Conservation (phyloP, 2,888 invertebrate genomes). For the Melolontha melolontha region DNA sequence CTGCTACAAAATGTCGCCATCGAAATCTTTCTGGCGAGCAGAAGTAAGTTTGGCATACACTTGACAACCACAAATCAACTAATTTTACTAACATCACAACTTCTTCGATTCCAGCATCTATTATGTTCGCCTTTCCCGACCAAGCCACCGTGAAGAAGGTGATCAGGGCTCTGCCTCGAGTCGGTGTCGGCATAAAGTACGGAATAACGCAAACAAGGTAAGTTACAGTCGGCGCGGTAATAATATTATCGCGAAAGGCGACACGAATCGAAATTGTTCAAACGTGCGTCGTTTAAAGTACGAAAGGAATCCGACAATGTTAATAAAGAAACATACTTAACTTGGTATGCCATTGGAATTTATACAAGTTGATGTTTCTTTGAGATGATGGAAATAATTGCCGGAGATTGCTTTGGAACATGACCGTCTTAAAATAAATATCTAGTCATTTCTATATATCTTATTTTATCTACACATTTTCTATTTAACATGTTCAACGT, state of each 20-base stretch:
- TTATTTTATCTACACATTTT: background rate
- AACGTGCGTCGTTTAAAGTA: constrained; percentile 24
- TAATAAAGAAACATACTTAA: constrained; percentile 36
- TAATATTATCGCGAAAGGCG: constrained; percentile 30
- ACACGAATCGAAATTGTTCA: constrained; percentile 35
- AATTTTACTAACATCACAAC: constrained; percentile 12
- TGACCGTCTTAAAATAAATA: constrained; percentile 2
- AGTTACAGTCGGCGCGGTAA: constrained; percentile 53
- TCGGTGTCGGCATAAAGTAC: constrained; percentile 99
- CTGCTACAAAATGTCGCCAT: constrained; percentile 96
- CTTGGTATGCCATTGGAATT: constrained; percentile 29
- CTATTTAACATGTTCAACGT: too few relatives aligned
- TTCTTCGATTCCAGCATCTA: constrained; percentile 80
- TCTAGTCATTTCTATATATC: background rate
- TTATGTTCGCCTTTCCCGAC: constrained; percentile 98
- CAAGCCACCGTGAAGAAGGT: constrained; percentile 98
- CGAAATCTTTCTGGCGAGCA: constrained; percentile 98
- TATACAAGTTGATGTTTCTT: constrained; percentile 3
- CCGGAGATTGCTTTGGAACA: constrained; percentile 1
- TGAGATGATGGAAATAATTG: constrained; percentile 18
- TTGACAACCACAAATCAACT: constrained; percentile 18
- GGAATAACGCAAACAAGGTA: constrained; percentile 98
- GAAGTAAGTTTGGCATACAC: constrained; percentile 79
- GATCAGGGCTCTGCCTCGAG: constrained; percentile 95
- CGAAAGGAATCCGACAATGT: constrained; percentile 20